Base-by-base conservation (phyloP, 2,113 vertebrate genomes). In the Crocuta crocuta region DNA sequence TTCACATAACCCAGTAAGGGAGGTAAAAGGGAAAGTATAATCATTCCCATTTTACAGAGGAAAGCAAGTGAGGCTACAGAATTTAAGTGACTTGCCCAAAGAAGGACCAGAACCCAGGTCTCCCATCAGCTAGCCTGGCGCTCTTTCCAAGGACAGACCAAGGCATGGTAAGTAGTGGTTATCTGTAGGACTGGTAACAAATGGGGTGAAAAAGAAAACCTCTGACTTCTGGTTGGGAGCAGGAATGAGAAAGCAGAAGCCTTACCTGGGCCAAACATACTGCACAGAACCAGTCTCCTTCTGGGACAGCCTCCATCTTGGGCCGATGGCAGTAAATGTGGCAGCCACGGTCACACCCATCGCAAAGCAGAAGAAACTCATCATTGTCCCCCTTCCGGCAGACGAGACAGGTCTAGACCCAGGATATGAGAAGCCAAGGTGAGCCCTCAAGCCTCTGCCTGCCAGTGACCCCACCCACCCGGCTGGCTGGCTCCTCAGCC, bases 261-360 rank as follows among this genome's bases (percentile, higher is more conserved):
- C 92, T 97, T 85, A 99, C 99, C 99, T 98, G 98, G 31, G 99
- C 97, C 63, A 99, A 13, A 65, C 99, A 99, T 94, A 99, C 98
- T 7, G 99, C 99, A 98, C 99, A 99, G 98, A 99, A 99, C 99
- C 99, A 99, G 97, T 99, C 99, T 0, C 99, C 99, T 94, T 99
- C 99, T 2, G 99, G 99, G 95, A 99, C 99, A 98, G 99, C 98
- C 0, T 99, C 99, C 98, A 99, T 99, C 98, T 99, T 99, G 96
- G 99, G 99, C 96, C 98, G 99, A 98, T 99, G 99, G 98, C 99
- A 99, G 98, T 99, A 99, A 98, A 99, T 99, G 98, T 99, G 99
- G 98, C 99, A 99, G 97, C 99, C 99, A 0, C 99, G 99, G 98
- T 99, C 99, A 87, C 99, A 99, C 94, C 99, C 98, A 1, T 99